A percentile compares a stretch with the other conserved stretches of the same genome.
Conservation (phyloP, 2,888 invertebrate genomes). For the Mechanitis mazaeus region DNA sequence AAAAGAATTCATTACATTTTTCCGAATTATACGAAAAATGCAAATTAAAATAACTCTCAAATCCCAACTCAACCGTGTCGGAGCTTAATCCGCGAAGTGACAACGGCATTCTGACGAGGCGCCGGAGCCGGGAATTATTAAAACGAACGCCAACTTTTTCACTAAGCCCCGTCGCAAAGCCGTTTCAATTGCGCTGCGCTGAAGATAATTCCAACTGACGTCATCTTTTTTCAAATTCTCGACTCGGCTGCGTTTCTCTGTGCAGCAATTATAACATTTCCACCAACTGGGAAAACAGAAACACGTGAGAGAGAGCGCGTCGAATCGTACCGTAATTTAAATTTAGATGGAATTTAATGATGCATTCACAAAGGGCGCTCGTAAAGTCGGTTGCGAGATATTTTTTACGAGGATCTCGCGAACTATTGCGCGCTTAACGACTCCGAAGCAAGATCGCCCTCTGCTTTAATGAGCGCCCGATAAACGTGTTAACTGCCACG, state of each 20-base stretch:
- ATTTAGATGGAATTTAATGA: conserved; percentile 78
- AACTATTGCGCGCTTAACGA: conserved; percentile 78
- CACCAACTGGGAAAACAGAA: conserved; percentile 75
- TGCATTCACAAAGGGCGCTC: conserved; percentile 76
- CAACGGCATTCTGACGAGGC: conserved; percentile 77
- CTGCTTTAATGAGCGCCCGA: conserved; percentile 76
- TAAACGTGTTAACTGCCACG: conserved; percentile 76
- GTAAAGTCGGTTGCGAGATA: conserved; percentile 76
- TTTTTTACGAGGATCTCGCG: conserved; percentile 77
- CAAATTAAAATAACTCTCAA: conserved; percentile 76
- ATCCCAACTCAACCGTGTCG: conserved; percentile 75
- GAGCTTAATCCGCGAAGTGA: conserved; percentile 76
- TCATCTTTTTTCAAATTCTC: conserved; percentile 76
- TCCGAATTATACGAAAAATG: conserved; percentile 63
- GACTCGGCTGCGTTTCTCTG: conserved; percentile 70
- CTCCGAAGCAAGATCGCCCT: conserved; percentile 76
- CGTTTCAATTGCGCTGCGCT: conserved; percentile 77
- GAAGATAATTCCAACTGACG: conserved; percentile 77
- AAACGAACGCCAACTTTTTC: conserved; percentile 78
- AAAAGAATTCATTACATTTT: conserved; percentile 47
- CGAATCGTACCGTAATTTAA: conserved; percentile 73
- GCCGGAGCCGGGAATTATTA: conserved; percentile 77
- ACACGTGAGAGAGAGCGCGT: conserved; percentile 72
- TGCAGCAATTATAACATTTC: conserved; percentile 77
- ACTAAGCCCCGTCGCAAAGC: conserved; percentile 76